Base-by-base conservation (phyloP, 2,888 invertebrate genomes). In the Erannis defoliaria region DNA sequence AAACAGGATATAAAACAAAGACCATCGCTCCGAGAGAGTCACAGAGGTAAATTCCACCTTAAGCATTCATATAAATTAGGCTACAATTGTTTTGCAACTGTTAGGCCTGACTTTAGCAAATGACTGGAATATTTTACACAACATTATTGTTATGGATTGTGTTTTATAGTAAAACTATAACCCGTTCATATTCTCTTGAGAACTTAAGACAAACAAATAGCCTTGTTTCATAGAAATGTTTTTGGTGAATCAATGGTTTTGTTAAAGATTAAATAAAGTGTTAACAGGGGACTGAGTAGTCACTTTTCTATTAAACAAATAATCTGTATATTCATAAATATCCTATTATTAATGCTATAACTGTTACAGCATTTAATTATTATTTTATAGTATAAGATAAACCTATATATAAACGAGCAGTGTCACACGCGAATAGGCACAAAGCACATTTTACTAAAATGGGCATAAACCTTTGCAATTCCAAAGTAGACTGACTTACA, bases 201-300 rank as follows among this genome's bases (percentile, higher is more conserved):
- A 26, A 5, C 0, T 23, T n/a, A 19, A 21, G 21, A 14, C n/a
- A 10, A 21, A 23, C 12, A 18, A 3, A 19, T 19, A 9, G 19
- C 19, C 18, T 46, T 19, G 18, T 31, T 46, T 19, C n/a, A 16
- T 6, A 26, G 6, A 31, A 46, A 46, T 46, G 46, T 18, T 31
- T 31, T 2, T 31, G 46, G 31, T n/a, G n/a, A 4, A 23, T 19
- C 10, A 16, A 5, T 45, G 10, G 19, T 46, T 29, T 46, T 46
- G 31, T 18, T 18, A 31, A 16, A 26, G 26, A 26, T 8, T 26
- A 12, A 16, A 16, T 31, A 31, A 18, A 50, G 50, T 43, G 40
- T 37, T 16, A 23, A 40, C 8, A 6, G 37, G 53, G 60, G 62
- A 67, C 65, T 60, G 55, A 63, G 65, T 58, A 55, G 51, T 33